Conservation (phyloP, 2,888 invertebrate species). For the Amphipoea lucens region DNA sequence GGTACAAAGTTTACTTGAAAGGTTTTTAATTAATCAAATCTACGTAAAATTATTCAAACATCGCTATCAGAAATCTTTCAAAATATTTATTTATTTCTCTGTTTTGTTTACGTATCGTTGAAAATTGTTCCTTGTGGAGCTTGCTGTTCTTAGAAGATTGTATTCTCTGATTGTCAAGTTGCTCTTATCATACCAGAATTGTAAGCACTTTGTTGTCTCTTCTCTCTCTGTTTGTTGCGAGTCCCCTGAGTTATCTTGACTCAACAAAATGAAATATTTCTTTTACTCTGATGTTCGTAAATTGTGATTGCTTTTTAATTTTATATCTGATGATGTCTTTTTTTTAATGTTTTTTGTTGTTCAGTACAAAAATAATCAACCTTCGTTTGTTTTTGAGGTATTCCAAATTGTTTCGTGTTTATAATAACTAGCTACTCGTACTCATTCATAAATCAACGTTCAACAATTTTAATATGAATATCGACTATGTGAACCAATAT, state of each 20-base stretch:
- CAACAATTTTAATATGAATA: slow-evolving; percentile 38
- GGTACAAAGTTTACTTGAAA: neutral
- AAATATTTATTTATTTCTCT: slow-evolving; percentile 32
- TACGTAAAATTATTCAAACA: neutral
- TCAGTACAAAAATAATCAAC: neutral
- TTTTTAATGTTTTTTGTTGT: slow-evolving; percentile 20
- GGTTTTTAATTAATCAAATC: neutral
- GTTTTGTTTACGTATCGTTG: slow-evolving; percentile 26
- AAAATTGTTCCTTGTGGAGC: slow-evolving; percentile 27
- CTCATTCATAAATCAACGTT: slow-evolving; percentile 41
- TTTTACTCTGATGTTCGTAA: slow-evolving; percentile 50
- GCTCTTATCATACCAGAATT: slow-evolving; percentile 63
- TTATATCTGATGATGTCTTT: slow-evolving; percentile 40
- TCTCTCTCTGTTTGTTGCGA: slow-evolving; percentile 52
- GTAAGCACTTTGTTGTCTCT: slow-evolving; percentile 54
- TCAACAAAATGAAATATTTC: slow-evolving; percentile 54
- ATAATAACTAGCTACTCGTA: slow-evolving; percentile 14
- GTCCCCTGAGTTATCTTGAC: slow-evolving; percentile 58
- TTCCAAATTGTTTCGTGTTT: slow-evolving; percentile 8
- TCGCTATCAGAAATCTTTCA: slow-evolving; percentile 27
- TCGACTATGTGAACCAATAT: slow-evolving; percentile 46
- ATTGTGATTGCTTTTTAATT: slow-evolving; percentile 61
- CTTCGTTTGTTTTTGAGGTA: slow-evolving; percentile 6
- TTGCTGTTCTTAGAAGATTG: slow-evolving; percentile 51
- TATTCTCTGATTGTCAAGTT: slow-evolving; percentile 62